These are phyloP conservation scores for Paramuricea clavata DNA, from an alignment of 92 coral and sea anemone genomes.

Conservation along the genomic window DNA sequence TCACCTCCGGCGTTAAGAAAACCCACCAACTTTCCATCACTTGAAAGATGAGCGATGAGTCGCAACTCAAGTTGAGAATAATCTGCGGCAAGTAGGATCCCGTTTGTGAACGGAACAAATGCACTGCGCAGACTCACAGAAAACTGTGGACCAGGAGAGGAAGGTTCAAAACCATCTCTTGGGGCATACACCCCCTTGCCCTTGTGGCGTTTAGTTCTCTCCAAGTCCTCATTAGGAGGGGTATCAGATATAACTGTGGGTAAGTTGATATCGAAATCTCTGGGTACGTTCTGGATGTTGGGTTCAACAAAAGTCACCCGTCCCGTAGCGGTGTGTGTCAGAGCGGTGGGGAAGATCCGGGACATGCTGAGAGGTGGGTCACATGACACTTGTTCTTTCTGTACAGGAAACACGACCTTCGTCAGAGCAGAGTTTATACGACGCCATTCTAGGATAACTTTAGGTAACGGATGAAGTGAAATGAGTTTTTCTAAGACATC, in stretches of 20 bases:
- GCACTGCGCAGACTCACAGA: conserved; percentile 99
- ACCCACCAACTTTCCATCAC: conserved; percentile 82
- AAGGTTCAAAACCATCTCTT: conserved; percentile 33
- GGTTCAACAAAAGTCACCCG: conserved; percentile 96
- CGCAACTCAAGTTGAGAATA: conserved; percentile 97
- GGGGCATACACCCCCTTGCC: conserved; percentile 30
- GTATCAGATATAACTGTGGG: conserved; percentile 86
- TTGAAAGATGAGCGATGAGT: conserved; percentile 93
- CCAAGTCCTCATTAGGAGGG: conserved; percentile 77
- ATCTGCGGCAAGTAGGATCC: conserved; percentile 93
- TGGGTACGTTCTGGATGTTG: conserved; percentile 95
- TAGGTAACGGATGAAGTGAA: conserved; percentile 88
- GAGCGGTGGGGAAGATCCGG: conserved; percentile 83
- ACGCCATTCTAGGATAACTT: conserved; percentile 91
- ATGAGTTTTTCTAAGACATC: conserved; percentile 88
- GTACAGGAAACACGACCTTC: conserved; percentile 93
- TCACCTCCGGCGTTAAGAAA: conserved; percentile 92
- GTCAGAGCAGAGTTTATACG: conserved; percentile 93
- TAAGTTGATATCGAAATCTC: conserved; percentile 88
- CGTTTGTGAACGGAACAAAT: conserved; percentile 83
- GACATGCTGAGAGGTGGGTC: conserved; percentile 76
- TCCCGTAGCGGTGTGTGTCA: conserved; percentile 94
- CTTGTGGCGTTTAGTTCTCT: conserved; percentile 68
- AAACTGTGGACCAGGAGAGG: conserved; percentile 64
- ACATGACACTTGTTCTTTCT: conserved; percentile 74